Base-by-base conservation (phyloP, 2,888 invertebrate species). In the Fabriciana adippe region DNA sequence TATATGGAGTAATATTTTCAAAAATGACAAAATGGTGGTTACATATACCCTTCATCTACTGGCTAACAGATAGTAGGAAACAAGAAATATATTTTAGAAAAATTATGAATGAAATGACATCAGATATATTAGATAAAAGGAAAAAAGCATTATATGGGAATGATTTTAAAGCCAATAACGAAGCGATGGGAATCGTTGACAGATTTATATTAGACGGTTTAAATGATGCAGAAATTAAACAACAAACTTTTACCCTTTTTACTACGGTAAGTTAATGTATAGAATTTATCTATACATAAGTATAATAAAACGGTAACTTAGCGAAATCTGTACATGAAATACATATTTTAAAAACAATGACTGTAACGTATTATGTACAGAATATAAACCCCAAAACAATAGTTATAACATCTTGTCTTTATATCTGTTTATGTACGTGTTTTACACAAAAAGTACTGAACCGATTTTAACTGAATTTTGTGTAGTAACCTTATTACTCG, bases 1-100 rank as follows among this genome's bases (percentile, higher is more conserved):
- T 88, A 5, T 89, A 90, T 72, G 75, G 75, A 3, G 62, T 83
- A 0, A 76, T 88, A 2, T 89, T 87, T 72, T 72, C 74, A 15
- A 86, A 81, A 67, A 89, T 89, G 82, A 86, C 86, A 0, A 77
- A 75, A 62, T 90, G 89, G 88, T 90, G 89, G 89, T 77, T 88
- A 0, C 88, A 87, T 51, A 79, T 89, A 55, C 89, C 90, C 0
- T 0, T 86, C 0, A 69, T 90, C 2, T 85, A 77, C 71, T 85
- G 86, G 82, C 14, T 87, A 6, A 65, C 78, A 0, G 88, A 88
- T 0, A 75, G 68, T 6, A 77, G 77, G 62, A 78, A 72, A 21
- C 72, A 57, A n/a, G 79, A 87, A 14, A 65, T 77, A 2, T 65
- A 79, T 51, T 82, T 69, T 48, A 1, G 73, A 0, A 77, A 79